Evolutionary conservation across 2,113 vertebrate species (phyloP), one percentile per base, ranked within the genome.

Genomic region (Microcebus griseorufus): DNA sequence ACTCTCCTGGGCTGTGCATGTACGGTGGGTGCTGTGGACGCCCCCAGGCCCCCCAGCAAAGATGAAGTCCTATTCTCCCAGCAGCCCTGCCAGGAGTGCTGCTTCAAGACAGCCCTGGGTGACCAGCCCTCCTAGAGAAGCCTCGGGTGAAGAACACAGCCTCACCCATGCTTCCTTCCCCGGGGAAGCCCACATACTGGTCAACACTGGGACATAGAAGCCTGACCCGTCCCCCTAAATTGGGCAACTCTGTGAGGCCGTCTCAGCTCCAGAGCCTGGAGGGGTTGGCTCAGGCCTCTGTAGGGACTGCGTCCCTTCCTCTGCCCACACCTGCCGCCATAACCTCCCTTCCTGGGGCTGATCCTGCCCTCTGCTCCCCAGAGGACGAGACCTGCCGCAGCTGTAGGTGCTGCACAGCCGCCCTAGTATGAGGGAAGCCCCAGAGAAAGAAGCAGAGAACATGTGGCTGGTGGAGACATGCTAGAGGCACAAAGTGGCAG

Each of bases 391-490:
- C 20, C 9, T 13, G 32, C 37, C 27, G 12, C 1, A 16, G 1
- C 23, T 7, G 9, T n/a, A 0, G 4, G 3, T 22, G 42, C 51
- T 4, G 13, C 51, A 18, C 1, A 14, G 18, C 48, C 42, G 9
- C 12, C 23, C 39, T 25, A 8, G 53, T 60, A 29, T 9, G 3
- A n/a, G 16, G 37, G 48, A 45, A 25, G 53, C 55, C 81, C 67
- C n/a, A 37, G 91, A 51, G 73, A 62, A 75, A 39, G 16, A 45
- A 42, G 34, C 8, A 6, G 58, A 53, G 12, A 51, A 53, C 29
- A 23, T 0, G 4, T 12, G 18, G 29, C 32, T 64, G 23, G 55
- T 3, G 39, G 60, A 88, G 34, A 70, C 20, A 34, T 4, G 29
- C 32, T 42, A 3, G 17, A 72, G 48, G 16, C 65, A 58, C 72